Base-by-base conservation (phyloP, 2,888 invertebrate genomes). In the Plusia festucae region DNA sequence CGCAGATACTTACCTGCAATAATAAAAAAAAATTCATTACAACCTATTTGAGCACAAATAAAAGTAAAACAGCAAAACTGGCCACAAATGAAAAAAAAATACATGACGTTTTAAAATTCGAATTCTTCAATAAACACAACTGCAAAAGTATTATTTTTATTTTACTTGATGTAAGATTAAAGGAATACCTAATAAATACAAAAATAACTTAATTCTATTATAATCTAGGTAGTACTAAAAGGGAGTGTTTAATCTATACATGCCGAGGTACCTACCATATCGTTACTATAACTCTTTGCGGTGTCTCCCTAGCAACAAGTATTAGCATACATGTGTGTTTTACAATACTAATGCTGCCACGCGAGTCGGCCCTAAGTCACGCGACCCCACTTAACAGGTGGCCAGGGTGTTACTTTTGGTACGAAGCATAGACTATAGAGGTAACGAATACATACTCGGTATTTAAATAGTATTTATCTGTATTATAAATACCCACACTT, bases 301-400 rank as follows among this genome's bases (percentile, higher is more conserved):
- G 9, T 49, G 34, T 55, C 46, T 44, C 60, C 62, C 60, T 63
- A 58, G 32, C 49, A 70, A 62, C 65, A 54, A 54, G 57, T 62
- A 65, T 67, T 66, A 70, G 56, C 68, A 72, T 73, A 76, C 40
- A n/a, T 40, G 34, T 60, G 63, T 52, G 60, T 68, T 52, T 67
- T 30, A 30, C 30, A 65, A 18, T 53, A 52, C 44, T 44, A 60
- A 16, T 68, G 46, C n/a, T 22, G 51, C 30, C 44, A 65, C 64
- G 58, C 51, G 68, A 61, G 66, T 53, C 63, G 73, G 61, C 66
- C 81, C 79, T 64, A 55, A 58, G 74, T 68, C 79, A 80, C 80
- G 80, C 80, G 65, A 81, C 60, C 67, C 16, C 46, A 30, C 49
- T 56, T 65, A 30, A 62, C 65, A 53, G 65, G 64, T 40, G 40